phyloP scores from a whole-genome alignment of 2,797 vertebrate species.

The Mionectes olivaceus region DNA sequence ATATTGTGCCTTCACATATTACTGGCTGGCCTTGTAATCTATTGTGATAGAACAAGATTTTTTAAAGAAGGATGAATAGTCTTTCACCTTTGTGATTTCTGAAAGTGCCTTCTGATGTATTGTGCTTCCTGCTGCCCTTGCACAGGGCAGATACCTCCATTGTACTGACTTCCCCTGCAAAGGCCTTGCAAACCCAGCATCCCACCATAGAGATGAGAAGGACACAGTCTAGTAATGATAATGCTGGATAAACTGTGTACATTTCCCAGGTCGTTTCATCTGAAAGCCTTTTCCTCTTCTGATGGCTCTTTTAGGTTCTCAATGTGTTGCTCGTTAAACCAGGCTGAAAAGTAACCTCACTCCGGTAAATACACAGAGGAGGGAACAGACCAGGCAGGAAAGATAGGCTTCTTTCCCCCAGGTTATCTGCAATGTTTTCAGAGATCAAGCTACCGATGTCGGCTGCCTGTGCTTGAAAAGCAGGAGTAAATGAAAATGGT shows the following conservation, averaged over 20 bases:
- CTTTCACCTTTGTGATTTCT: neutral
- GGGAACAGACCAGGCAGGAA: neutral
- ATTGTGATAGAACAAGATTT: neutral
- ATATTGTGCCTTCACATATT: neutral
- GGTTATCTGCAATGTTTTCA: neutral
- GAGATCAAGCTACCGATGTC: neutral
- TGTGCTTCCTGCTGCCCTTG: neutral
- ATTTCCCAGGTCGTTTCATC: neutral
- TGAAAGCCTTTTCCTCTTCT: neutral
- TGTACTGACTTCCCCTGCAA: neutral
- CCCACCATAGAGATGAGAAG: rapidly evolving
- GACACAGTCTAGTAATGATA: rapidly evolving
- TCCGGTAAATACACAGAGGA: neutral
- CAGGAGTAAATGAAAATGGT: neutral
- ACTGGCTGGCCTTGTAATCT: neutral
- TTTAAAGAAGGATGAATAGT: neutral
- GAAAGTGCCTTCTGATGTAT: neutral
- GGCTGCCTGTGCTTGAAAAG: neutral
- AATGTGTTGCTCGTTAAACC: rapidly evolving
- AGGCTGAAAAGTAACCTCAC: neutral
- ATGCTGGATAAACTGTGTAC: rapidly evolving
- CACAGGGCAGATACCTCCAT: neutral
- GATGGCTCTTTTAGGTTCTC: neutral
- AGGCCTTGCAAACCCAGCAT: neutral
- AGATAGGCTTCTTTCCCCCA: neutral